Percentiles rank a stretch among this genome's conserved stretches.
Conservation (phyloP, 2,113 vertebrate species). For the Chloropsis cyanopogon region DNA sequence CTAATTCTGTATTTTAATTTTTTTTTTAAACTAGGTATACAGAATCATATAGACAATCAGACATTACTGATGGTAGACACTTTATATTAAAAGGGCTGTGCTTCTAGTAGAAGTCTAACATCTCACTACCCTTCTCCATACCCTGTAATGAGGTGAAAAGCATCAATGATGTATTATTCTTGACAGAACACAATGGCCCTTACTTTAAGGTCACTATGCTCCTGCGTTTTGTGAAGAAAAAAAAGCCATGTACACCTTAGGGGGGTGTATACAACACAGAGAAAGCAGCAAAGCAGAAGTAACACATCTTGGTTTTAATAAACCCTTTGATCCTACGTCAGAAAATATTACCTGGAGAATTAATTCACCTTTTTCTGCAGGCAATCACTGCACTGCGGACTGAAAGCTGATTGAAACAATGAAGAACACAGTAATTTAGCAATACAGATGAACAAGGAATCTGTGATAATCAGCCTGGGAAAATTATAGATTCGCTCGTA, state of each 20-base stretch:
- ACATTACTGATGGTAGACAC: background rate
- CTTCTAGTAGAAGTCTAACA: background rate
- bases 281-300: slow-evolving; percentile 5
- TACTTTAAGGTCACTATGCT: slow-evolving; percentile 55
- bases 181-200: slow-evolving; percentile 10
- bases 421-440: background rate
- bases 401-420: background rate
- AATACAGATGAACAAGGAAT: background rate
- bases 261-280: background rate
- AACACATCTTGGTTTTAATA: background rate
- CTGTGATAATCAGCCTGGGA: background rate
- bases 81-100: background rate
- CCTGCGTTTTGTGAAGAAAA: background rate
- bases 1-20: background rate
- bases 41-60: background rate
- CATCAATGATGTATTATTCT: background rate
- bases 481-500: background rate
- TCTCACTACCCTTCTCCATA: background rate
- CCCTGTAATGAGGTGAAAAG: background rate
- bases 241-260: background rate
- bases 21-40: background rate
- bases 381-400: background rate
- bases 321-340: background rate
- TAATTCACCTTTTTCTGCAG: background rate
- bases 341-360: slow-evolving; percentile 4